Evolutionary conservation across 2,888 invertebrate genomes (phyloP), one percentile per base, ranked within the genome.

Genomic region (Gymnosoma rotundatum): DNA sequence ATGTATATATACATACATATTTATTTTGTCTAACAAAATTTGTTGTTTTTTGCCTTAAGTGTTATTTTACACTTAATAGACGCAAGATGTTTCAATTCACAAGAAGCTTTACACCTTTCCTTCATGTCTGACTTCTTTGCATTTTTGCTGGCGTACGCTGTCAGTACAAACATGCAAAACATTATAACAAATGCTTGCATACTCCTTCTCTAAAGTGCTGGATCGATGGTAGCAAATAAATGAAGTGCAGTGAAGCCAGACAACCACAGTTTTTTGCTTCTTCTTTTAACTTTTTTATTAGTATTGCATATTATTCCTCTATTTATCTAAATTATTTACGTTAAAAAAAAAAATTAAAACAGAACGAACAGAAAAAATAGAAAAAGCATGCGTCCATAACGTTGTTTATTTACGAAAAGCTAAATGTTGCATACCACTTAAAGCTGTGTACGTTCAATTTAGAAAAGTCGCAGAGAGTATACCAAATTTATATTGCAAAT

Each of bases 41-140:
- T 61, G 12, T 54, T 45, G 1, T 48, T 36, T 72, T 54, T 63
- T 54, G 32, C 12, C 18, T 52, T 76, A 82, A 81, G 82, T 86
- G 84, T 86, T 85, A 86, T 87, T 88, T 88, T 86, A 84, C 88
- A 88, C 88, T 87, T 87, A 88, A 88, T 88, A 87, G 88, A 86
- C 83, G 75, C 87, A 88, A 88, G 88, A 88, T 88, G 88, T 88
- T 88, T 87, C 87, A 86, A 87, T 87, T 87, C 86, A 74, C 87
- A 85, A 81, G 85, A 84, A 86, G 83, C 87, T 86, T 87, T 86
- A 80, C 86, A 83, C 86, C 85, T 86, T 78, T 73, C 83, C 78
- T 74, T 63, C 63, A 64, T 74, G 70, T 79, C 76, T 75, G 60
- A 72, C 81, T 80, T 81, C 72, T 78, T 78, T 75, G 86, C 78